Conservation (phyloP, 1,140 invertebrate genomes). For the Tribolium castaneum region DNA sequence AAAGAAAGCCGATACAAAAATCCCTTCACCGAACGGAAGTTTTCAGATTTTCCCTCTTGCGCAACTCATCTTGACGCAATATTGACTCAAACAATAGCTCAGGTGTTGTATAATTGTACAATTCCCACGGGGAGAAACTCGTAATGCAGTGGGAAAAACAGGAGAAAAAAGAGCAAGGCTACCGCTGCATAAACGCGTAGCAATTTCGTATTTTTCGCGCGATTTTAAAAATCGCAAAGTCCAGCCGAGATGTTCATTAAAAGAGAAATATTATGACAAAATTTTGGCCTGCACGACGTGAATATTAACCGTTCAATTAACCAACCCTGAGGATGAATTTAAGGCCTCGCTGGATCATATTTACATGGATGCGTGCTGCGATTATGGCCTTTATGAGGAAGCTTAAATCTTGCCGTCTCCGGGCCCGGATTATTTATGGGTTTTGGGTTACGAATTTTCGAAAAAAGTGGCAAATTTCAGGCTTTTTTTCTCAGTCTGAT, state of each 20-base stretch:
- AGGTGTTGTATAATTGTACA: conserved; percentile 4
- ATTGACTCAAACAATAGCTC: conserved; percentile 11
- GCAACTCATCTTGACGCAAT: neutral
- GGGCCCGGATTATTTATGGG: neutral
- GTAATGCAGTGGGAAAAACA: conserved; percentile 3
- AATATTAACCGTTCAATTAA: conserved; percentile 31
- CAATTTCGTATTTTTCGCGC: neutral
- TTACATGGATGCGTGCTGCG: neutral
- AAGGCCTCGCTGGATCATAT: neutral
- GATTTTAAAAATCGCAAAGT: conserved; percentile 1
- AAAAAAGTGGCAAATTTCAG: neutral
- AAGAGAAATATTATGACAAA: conserved; percentile 33
- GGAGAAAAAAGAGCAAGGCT: neutral
- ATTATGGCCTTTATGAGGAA: neutral
- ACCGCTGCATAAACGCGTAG: neutral
- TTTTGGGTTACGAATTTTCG: neutral
- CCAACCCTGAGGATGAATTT: conserved; percentile 3
- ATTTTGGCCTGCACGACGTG: conserved; percentile 7
- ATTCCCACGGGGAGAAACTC: conserved; percentile 22
- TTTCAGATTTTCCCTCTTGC: neutral
- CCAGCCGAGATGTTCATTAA: conserved; percentile 28
- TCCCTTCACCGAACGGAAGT: neutral
- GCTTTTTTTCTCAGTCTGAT: too few relatives aligned
- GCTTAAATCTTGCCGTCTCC: neutral
- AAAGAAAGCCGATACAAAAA: neutral